Percentiles rank a stretch among this genome's conserved stretches.
These are phyloP conservation scores for Macrosoma leucophasiata DNA, from an alignment of 2,888 invertebrate species.

Conservation along the genomic window DNA sequence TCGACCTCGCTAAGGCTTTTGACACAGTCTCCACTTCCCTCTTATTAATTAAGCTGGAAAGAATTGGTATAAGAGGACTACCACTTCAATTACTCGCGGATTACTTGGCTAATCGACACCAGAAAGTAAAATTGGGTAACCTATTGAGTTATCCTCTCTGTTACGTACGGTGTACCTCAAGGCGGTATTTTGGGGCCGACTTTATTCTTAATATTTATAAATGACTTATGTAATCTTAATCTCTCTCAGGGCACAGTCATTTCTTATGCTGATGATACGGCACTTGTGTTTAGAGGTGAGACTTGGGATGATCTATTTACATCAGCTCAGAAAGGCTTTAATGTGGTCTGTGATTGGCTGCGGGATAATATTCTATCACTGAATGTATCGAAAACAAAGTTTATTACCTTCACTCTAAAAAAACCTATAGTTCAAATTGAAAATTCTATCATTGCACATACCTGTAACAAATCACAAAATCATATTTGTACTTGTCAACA, in stretches of 20 bases:
- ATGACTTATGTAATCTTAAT: neutral
- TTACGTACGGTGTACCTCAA: neutral
- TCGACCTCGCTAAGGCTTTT: neutral
- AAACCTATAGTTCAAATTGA: neutral
- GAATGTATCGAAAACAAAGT: neutral
- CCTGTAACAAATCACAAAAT: no score
- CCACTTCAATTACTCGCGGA: neutral
- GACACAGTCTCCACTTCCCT: neutral
- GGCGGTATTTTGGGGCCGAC: neutral
- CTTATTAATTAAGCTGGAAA: neutral
- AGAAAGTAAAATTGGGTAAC: neutral
- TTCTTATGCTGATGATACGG: no score
- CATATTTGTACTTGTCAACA: no score
- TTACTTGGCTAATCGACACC: neutral
- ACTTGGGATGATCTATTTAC: neutral
- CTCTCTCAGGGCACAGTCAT: neutral
- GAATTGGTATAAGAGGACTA: neutral
- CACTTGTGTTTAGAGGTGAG: no score
- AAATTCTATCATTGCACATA: neutral
- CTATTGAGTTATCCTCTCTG: neutral
- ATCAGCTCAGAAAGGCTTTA: neutral
- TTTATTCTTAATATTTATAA: neutral
- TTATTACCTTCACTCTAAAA: neutral
- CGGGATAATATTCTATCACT: neutral
- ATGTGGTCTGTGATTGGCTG: neutral